Percentiles rank a stretch among this genome's conserved stretches.
Evolutionary conservation across 2,888 invertebrate species (phyloP).

Genomic region (Drosophila kuntzei): DNA sequence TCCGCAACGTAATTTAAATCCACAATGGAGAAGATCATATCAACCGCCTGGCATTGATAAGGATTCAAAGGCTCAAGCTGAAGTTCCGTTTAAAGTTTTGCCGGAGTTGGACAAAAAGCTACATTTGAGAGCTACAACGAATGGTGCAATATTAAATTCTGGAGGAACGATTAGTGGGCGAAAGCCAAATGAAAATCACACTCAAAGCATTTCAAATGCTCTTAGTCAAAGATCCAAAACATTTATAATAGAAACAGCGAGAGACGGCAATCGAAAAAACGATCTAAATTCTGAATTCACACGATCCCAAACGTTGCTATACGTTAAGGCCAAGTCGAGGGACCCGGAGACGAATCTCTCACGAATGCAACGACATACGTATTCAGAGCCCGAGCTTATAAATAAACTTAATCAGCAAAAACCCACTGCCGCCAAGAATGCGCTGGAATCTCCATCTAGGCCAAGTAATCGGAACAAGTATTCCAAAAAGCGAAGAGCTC

Average conservation of each 20-base stretch:
- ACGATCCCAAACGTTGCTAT: constrained; percentile 64
- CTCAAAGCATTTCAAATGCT: constrained; percentile 15
- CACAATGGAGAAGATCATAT: constrained; percentile 56
- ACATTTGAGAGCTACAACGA: constrained; percentile 91
- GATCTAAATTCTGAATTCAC: constrained; percentile 44
- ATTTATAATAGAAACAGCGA: constrained; percentile 53
- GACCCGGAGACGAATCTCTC: constrained; percentile 46
- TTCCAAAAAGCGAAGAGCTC: constrained; percentile 91
- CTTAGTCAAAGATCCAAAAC: constrained; percentile 68
- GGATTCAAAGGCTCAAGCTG: constrained; percentile 29
- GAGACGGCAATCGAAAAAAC: constrained; percentile 15
- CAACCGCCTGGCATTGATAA: constrained; percentile 32
- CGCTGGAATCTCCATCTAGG: constrained; percentile 30
- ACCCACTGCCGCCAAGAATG: neutral
- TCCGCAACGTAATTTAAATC: constrained; percentile 24
- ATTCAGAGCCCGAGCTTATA: constrained; percentile 91
- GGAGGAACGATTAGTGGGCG: constrained; percentile 93
- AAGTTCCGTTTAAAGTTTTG: constrained; percentile 87
- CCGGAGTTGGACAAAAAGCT: constrained; percentile 88
- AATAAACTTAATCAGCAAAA: constrained; percentile 34
- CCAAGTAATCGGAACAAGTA: constrained; percentile 85
- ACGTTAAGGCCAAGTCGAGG: constrained; percentile 50
- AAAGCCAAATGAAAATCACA: constrained; percentile 70
- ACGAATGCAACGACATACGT: constrained; percentile 59
- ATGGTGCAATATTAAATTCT: constrained; percentile 92